phyloP scores from a whole-genome alignment of 2,888 invertebrate species.

The Abrostola triplasia region DNA sequence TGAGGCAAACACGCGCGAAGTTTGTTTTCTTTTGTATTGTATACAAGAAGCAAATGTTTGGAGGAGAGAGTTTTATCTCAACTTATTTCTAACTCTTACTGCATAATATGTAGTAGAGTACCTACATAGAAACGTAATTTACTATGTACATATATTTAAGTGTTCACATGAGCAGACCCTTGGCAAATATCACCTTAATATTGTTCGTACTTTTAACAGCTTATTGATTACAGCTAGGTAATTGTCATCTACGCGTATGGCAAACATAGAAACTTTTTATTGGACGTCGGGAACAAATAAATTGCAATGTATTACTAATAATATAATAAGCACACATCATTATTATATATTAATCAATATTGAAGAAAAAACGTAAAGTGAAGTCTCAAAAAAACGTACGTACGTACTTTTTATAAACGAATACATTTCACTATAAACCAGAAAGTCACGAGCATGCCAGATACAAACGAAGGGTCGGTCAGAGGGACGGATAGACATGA shows the following conservation, averaged over 20 bases:
- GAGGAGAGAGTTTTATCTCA: too few species aligned
- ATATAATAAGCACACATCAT: background rate
- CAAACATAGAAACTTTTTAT: too few species aligned
- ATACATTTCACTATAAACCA: constrained; percentile 32
- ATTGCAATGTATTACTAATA: background rate
- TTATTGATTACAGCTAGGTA: too few species aligned
- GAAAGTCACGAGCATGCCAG: constrained; percentile 27
- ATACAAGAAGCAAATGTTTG: too few species aligned
- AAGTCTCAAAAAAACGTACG: constrained; percentile 17
- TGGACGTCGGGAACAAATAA: background rate
- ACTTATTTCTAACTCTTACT: too few species aligned
- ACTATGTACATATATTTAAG: too few species aligned
- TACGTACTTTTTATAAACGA: constrained; percentile 32
- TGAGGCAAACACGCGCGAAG: background rate
- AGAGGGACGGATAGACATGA: constrained; percentile 34
- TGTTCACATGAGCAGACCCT: too few species aligned
- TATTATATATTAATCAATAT: background rate
- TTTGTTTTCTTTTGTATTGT: background rate
- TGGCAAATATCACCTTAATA: too few species aligned
- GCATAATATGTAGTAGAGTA: too few species aligned
- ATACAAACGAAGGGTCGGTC: constrained; percentile 40
- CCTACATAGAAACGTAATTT: too few species aligned
- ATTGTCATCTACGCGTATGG: too few species aligned
- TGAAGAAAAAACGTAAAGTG: constrained; percentile 1
- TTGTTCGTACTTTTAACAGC: too few species aligned